phyloP scores from a whole-genome alignment of 2,113 vertebrate genomes.

The Procavia capensis region DNA sequence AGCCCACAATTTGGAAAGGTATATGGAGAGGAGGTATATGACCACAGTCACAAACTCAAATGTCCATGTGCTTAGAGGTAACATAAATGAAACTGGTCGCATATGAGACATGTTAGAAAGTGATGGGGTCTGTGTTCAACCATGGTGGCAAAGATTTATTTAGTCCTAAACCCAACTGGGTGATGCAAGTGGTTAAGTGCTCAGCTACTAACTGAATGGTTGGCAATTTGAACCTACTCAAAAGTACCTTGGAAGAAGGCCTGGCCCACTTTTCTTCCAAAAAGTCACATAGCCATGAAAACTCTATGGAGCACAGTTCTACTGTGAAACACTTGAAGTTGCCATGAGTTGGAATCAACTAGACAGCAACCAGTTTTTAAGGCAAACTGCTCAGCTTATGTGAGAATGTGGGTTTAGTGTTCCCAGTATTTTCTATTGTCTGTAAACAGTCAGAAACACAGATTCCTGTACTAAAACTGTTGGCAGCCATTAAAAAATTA shows the following conservation, averaged over 20 bases:
- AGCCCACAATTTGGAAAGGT: neutral
- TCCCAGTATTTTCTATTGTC: neutral
- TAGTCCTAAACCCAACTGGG: neutral
- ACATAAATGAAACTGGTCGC: neutral
- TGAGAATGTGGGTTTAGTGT: neutral
- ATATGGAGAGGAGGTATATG: constrained; percentile 1
- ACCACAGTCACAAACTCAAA: constrained; percentile 1
- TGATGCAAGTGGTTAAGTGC: too few relatives aligned
- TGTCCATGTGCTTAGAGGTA: neutral
- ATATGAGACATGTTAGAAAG: neutral
- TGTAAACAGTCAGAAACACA: constrained; percentile 23
- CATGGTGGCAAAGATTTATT: neutral
- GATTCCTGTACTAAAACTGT: constrained; percentile 8
- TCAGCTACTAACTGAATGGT: too few relatives aligned
- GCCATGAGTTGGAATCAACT: too few relatives aligned
- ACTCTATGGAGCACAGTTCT: too few relatives aligned
- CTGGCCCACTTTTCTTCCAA: too few relatives aligned
- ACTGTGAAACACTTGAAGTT: too few relatives aligned
- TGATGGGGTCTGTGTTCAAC: neutral
- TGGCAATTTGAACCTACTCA: too few relatives aligned
- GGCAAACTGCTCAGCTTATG: neutral
- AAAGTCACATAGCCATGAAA: too few relatives aligned
- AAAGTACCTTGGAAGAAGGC: too few relatives aligned
- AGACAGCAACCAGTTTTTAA: too few relatives aligned
- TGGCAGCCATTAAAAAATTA: neutral